These are phyloP conservation scores for Podarcis muralis DNA, from an alignment of 2,113 vertebrate genomes.

Conservation along the genomic window DNA sequence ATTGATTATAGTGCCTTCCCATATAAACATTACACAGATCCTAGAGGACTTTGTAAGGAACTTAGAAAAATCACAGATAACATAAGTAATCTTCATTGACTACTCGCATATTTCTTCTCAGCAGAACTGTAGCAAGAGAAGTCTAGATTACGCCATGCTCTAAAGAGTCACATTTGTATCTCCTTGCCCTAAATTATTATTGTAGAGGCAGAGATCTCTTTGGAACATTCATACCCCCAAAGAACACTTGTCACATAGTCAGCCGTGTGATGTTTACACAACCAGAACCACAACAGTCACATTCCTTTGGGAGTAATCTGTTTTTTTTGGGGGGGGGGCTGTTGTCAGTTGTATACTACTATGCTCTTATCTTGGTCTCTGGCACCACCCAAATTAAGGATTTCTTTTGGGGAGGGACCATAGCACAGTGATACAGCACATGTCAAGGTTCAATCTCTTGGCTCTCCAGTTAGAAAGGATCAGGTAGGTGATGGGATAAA, in stretches of 20 bases:
- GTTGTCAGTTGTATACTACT: too few species aligned
- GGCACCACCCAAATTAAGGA: too few species aligned
- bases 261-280: too few species aligned
- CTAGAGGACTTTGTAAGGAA: not conserved
- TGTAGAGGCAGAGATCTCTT: not conserved
- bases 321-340: too few species aligned
- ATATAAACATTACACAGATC: not conserved
- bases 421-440: too few species aligned
- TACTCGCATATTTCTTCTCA: not conserved
- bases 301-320: too few species aligned
- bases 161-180: not conserved
- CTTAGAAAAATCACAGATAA: slow-evolving; percentile 1
- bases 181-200: not conserved
- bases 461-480: too few species aligned
- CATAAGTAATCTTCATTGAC: not conserved
- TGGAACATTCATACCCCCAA: not conserved
- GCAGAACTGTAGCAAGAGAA: not conserved
- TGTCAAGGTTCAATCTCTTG: too few species aligned
- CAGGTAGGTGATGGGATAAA: too few species aligned
- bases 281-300: too few species aligned
- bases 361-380: too few species aligned
- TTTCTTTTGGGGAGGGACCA: too few species aligned
- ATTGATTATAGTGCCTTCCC: not conserved
- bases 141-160: not conserved
- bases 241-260: not conserved